Base-by-base conservation (phyloP, 2,888 invertebrate species). In the Cistogaster globosa region DNA sequence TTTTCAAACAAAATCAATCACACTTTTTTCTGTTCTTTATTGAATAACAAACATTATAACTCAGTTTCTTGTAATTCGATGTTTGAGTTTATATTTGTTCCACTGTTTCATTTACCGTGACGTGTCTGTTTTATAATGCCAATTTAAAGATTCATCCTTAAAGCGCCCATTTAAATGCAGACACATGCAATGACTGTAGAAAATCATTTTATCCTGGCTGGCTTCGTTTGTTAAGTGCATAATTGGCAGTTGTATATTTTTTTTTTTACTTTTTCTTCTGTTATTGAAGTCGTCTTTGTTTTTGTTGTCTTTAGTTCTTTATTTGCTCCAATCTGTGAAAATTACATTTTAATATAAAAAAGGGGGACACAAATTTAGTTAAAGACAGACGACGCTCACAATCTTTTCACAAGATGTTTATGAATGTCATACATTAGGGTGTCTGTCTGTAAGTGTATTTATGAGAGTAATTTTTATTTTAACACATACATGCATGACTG, bases 301-400 rank as follows among this genome's bases (percentile, higher is more conserved):
- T 16, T 32, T 60, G 60, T 48, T 20, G 22, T 26, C 48, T 14
- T n/a, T 20, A 20, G 42, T 22, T 68, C 71, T 36, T 11, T 53
- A 53, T 51, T 36, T 68, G 71, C 22, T 18, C 63, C 60, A 58
- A 9, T 76, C 57, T 48, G 18, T 36, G 62, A 45, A 78, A 78
- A 78, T 69, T 78, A 62, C 60, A 45, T 69, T 78, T 78, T 69
- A 55, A 68, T 75, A 65, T 20, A 53, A 26, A 38, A 65, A 65
- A 74, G 58, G 38, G 48, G 65, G 18, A 22, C 57, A 74, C n/a
- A 65, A 69, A 62, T 53, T 69, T 42, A 78, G 42, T 69, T 72
- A 65, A 79, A 57, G 26, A 20, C 58, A 67, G 36, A 74, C 57
- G 22, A 36, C 51, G 72, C 26, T 26, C 16, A 20, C 32, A n/a